Evolutionary conservation across 2,113 vertebrate species (phyloP).

Genomic region (Diglossa brunneiventris): DNA sequence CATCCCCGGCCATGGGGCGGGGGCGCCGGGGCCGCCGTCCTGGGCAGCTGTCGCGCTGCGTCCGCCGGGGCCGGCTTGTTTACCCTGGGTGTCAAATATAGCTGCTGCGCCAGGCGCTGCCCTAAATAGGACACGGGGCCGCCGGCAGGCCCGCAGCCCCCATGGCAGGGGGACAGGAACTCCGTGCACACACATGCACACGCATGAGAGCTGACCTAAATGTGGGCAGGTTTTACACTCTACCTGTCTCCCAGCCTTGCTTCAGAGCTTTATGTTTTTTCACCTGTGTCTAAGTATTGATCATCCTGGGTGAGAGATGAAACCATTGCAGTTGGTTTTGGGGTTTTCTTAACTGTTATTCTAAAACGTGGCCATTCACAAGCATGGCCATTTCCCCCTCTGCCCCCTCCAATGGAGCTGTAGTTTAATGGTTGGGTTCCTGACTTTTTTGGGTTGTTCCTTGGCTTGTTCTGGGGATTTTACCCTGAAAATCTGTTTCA

Average conservation of each 20-base stretch:
- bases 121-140: conserved; percentile 80
- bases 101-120: conserved; percentile 78
- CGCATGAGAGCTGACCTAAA: neutral
- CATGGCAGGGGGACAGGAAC: neutral
- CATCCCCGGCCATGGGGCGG: neutral
- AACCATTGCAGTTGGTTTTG: neutral
- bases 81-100: conserved; percentile 85
- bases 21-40: conserved; percentile 61
- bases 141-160: conserved; percentile 11
- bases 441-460: neutral
- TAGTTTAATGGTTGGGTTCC: neutral
- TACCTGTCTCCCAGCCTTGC: neutral
- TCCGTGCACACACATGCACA: neutral
- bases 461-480: neutral
- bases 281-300: neutral
- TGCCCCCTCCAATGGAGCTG: neutral
- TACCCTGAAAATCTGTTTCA: neutral
- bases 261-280: neutral
- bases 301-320: neutral
- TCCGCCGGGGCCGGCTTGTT: conserved; percentile 82
- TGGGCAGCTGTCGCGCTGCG: conserved; percentile 85
- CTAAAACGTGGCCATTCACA: neutral
- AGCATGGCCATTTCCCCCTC: neutral
- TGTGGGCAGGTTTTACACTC: neutral
- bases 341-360: neutral